Evolutionary conservation across 2,888 invertebrate species (phyloP).

Genomic region (Meloe dianella): DNA sequence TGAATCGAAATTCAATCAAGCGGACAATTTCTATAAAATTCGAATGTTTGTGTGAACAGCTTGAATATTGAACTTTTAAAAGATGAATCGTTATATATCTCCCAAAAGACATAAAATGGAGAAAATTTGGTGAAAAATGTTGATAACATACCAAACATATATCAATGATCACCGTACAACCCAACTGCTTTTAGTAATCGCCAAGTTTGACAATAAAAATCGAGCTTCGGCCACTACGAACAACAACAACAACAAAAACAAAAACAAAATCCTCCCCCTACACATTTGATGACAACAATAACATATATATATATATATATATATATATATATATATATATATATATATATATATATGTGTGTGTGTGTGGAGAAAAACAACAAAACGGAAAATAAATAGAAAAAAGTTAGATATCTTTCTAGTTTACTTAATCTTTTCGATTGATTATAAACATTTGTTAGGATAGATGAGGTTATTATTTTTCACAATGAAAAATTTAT

Average conservation of each 20-base stretch:
- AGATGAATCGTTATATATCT: neutral
- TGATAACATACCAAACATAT: slow-evolving; percentile 6
- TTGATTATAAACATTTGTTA: neutral
- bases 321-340: neutral
- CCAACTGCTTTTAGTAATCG: neutral
- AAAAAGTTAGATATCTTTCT: neutral
- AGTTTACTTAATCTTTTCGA: neutral
- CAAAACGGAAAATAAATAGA: neutral
- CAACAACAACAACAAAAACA: neutral
- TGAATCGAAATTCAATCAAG: neutral
- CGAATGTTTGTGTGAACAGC: neutral
- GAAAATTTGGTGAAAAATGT: slow-evolving; percentile 11
- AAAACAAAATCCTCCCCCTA: neutral
- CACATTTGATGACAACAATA: neutral
- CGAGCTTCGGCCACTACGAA: neutral
- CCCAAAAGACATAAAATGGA: neutral
- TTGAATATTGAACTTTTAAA: slow-evolving; percentile 11
- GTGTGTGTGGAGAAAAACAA: neutral
- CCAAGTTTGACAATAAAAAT: slow-evolving; percentile 12
- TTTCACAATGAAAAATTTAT: slow-evolving; percentile 2
- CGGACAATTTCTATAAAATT: neutral
- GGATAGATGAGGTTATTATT: neutral
- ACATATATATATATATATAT: no score
- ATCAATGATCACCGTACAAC: neutral
- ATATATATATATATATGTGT: neutral